A percentile compares a stretch with the other conserved stretches of the same genome.
These are phyloP conservation scores for Austrolebias charrua DNA, from an alignment of 2,797 vertebrate species.

Conservation along the genomic window DNA sequence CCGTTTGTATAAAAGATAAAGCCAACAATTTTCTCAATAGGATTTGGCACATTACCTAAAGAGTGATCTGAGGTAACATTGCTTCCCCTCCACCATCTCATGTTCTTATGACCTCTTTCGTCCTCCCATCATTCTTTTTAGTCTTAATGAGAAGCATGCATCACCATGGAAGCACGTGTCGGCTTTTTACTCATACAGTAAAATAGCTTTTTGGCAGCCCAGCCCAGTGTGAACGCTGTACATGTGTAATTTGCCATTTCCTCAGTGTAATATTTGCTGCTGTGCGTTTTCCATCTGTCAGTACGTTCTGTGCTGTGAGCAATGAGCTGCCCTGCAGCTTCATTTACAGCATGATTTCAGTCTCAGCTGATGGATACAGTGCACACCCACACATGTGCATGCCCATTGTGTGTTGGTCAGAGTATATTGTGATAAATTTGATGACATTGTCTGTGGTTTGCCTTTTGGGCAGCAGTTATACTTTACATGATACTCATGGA, in stretches of 20 bases:
- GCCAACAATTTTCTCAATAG: no score
- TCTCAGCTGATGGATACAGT: neutral
- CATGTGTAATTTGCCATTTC: slow-evolving; percentile 31
- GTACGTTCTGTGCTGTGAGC: slow-evolving; percentile 25
- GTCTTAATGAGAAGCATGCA: slow-evolving; percentile 55
- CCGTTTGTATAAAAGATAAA: no score
- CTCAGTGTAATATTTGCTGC: slow-evolving; percentile 36
- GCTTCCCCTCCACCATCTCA: no score
- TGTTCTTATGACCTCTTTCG: neutral
- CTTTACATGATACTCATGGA: slow-evolving; percentile 36
- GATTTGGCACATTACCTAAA: no score
- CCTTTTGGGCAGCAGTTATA: slow-evolving; percentile 38
- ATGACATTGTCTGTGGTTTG: slow-evolving; percentile 36
- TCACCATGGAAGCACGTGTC: slow-evolving; percentile 42
- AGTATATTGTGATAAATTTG: slow-evolving; percentile 49
- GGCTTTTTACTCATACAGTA: slow-evolving; percentile 11
- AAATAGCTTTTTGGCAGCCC: slow-evolving; percentile 31
- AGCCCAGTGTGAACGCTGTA: slow-evolving; percentile 25
- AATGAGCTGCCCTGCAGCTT: slow-evolving; percentile 24
- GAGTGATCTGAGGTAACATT: no score
- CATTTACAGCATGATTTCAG: slow-evolving; percentile 24
- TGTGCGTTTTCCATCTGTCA: slow-evolving; percentile 28
- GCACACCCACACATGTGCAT: neutral
- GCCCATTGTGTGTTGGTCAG: slow-evolving; percentile 12
- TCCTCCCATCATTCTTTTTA: slow-evolving; percentile 24